Percentiles rank a stretch among this genome's conserved stretches.
These are phyloP conservation scores for Holacanthella duospinosa DNA, from an alignment of 2,888 invertebrate species.

Conservation along the genomic window DNA sequence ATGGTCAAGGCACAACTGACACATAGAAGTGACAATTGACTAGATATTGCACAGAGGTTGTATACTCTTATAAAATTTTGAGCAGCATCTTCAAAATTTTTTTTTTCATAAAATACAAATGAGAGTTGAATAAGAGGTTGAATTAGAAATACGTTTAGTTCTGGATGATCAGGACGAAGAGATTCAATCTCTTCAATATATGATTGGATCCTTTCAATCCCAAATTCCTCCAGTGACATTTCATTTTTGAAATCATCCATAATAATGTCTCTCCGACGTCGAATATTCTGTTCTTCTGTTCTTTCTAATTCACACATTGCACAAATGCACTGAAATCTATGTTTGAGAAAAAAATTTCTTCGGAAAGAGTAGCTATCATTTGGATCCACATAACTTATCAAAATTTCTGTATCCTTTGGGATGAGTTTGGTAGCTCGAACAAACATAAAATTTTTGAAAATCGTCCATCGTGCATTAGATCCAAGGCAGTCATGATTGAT, in stretches of 20 bases:
- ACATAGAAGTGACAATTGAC: neutral
- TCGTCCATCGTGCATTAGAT: slow-evolving; percentile 5
- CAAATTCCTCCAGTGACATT: neutral
- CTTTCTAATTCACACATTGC: neutral
- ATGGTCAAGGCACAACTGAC: slow-evolving; percentile 8
- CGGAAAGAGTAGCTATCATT: neutral
- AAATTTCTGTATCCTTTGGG: slow-evolving; percentile 9
- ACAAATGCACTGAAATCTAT: slow-evolving; percentile 3
- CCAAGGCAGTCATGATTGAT: slow-evolving; percentile 12
- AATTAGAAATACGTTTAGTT: slow-evolving; percentile 6
- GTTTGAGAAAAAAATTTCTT: neutral
- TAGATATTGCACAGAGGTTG: neutral
- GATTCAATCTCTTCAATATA: neutral
- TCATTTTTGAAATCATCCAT: neutral
- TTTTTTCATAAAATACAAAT: neutral
- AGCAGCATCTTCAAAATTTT: neutral
- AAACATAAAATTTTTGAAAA: slow-evolving; percentile 1
- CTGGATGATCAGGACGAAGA: neutral
- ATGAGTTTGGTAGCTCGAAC: slow-evolving; percentile 6
- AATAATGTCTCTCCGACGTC: neutral
- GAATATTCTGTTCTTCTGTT: neutral
- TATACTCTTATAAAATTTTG: neutral
- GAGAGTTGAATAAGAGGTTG: neutral
- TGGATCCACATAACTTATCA: slow-evolving; percentile 4
- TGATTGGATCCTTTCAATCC: neutral